Evolutionary conservation across 2,797 vertebrate species (phyloP), one percentile per base, ranked within the genome.

Genomic region (Enteromius trimaculatus): DNA sequence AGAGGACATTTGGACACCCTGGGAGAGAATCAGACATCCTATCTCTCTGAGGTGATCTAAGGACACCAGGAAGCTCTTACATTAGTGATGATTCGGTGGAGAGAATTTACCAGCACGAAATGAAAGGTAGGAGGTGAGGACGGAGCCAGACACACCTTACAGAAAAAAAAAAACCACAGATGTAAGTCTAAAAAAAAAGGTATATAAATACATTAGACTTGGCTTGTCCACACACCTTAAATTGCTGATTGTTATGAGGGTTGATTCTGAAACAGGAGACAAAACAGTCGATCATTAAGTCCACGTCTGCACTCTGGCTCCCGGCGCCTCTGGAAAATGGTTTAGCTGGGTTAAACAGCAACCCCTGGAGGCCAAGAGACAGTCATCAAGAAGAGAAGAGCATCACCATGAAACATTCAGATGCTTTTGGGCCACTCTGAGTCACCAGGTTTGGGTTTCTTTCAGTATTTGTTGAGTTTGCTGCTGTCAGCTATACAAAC

Each of bases 251-350:
- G 92, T 99, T 99, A 88, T 98, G 97, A 86, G 97, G 98, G 89
- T 96, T 98, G 91, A 99, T 98, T 86, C 98, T 97, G 94, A 99
- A 99, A 92, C 97, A 99, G 88, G 97, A 98, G 69, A 99, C 97
- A 19, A 99, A 95, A 92, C 97, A 99, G 92, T 99, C 98, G 72
- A 98, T 98, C 97, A 99, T 99, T 55, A 99, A 96, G 90, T 99
- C 98, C 85, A 98, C 94, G 66, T 99, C 98, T 66, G 97, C 96
- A 53, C 96, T 97, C 88, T 98, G 97, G 92, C 95, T 98, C 87
- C 97, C 96, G 0, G 94, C 92, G 3, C 94, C 95, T 90, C 97
- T 96, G 86, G 97, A 98, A 90, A 99, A 99, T 7, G 97, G 97
- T 91, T 99, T 99, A 90, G 95, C 92, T 26, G 97, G 96, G 92